These are phyloP conservation scores for Myioborus melanocephalus DNA, from an alignment of 2,797 vertebrate species.

Conservation along the genomic window DNA sequence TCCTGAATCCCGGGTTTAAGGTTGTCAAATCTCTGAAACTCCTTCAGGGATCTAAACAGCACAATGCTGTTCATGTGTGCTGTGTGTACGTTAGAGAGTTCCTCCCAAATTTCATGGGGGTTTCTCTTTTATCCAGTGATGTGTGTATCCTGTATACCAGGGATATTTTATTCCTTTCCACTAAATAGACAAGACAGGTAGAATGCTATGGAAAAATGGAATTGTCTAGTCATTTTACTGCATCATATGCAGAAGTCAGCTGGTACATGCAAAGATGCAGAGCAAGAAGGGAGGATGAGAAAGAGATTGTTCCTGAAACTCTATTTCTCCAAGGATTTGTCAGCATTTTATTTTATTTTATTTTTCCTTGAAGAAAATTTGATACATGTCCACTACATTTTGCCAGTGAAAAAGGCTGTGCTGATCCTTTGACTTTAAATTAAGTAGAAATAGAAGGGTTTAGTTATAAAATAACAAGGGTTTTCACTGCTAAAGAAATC, in stretches of 20 bases:
- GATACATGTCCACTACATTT: slow-evolving; percentile 11
- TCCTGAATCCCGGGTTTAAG: slow-evolving; percentile 11
- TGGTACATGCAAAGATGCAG: neutral
- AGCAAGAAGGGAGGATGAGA: slow-evolving; percentile 26
- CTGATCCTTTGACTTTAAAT: slow-evolving; percentile 37
- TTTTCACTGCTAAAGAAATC: slow-evolving; percentile 49
- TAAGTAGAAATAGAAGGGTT: slow-evolving; percentile 19
- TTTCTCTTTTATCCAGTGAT: neutral
- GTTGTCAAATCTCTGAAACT: slow-evolving; percentile 26
- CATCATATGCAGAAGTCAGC: neutral
- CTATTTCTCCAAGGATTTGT: neutral
- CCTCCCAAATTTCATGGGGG: neutral
- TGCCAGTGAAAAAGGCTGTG: neutral
- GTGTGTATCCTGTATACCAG: neutral
- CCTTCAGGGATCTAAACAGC: slow-evolving; percentile 5
- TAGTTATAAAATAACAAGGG: slow-evolving; percentile 51
- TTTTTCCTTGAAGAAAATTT: neutral
- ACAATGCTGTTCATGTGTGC: fast-evolving
- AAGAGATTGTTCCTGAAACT: neutral
- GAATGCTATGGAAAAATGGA: neutral
- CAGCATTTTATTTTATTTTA: neutral
- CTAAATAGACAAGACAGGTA: neutral
- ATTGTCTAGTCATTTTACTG: neutral
- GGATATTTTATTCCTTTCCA: neutral
- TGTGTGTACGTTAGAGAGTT: fast-evolving